phyloP scores from a whole-genome alignment of 2,113 vertebrate species.

The Athene cunicularia region DNA sequence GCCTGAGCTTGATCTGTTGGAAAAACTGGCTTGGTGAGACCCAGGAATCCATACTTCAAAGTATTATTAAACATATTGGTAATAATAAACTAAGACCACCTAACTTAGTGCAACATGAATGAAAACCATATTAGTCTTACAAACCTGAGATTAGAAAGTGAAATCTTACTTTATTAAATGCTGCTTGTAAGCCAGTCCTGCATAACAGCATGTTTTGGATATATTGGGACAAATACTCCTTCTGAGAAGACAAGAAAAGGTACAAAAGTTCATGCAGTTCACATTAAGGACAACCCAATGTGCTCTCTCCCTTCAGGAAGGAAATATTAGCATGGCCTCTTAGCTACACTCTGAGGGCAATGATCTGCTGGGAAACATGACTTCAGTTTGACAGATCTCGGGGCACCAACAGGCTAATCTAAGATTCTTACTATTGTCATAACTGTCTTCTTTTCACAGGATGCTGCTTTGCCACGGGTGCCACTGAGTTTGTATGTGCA shows the following conservation, averaged over 20 bases:
- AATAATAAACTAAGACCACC: neutral
- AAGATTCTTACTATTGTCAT: neutral
- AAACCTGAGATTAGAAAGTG: neutral
- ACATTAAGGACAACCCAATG: slow-evolving; percentile 31
- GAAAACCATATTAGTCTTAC: neutral
- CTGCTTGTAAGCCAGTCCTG: neutral
- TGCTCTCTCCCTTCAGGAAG: slow-evolving; percentile 22
- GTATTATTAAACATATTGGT: neutral
- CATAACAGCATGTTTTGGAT: neutral
- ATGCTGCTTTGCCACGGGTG: neutral
- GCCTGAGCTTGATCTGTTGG: neutral
- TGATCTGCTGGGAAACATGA: neutral
- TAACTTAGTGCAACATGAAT: neutral
- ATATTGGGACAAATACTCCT: slow-evolving; percentile 23
- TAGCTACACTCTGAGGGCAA: neutral
- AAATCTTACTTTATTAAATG: slow-evolving; percentile 12
- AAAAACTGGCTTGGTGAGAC: neutral
- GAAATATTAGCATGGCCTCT: slow-evolving; percentile 35
- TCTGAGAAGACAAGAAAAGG: slow-evolving; percentile 29
- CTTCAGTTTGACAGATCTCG: neutral
- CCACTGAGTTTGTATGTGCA: rapidly evolving
- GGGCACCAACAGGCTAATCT: neutral
- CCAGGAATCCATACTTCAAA: neutral
- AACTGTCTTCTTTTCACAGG: neutral
- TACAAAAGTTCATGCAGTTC: slow-evolving; percentile 59